Base-by-base conservation (phyloP, 1,140 invertebrate genomes). In the Ectropis grisescens region DNA sequence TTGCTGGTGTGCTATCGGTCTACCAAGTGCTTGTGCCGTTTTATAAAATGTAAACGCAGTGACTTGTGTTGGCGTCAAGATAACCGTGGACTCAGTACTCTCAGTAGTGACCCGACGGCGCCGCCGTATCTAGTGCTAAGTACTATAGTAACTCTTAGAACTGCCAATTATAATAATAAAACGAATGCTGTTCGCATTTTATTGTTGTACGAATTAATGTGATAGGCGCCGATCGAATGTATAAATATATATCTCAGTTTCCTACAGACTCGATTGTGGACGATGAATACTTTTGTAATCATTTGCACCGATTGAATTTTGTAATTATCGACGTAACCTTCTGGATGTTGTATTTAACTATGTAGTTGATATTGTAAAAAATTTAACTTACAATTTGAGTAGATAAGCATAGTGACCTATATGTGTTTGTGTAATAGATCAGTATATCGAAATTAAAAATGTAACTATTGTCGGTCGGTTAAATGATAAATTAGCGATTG, bases 341-440 rank as follows among this genome's bases (percentile, higher is more conserved):
- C 70, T 75, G 65, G 59, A 75, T 80, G 75, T 76, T 61, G 70
- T 78, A 74, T 75, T 72, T 76, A 71, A 65, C 53, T 74, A 47
- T 58, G 58, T 68, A 60, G 62, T 58, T 58, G 52, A 52, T 65
- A 70, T 62, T 72, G 62, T 76, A 76, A 68, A 74, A 65, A 69
- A 57, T 48, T 61, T 58, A 60, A 76, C 44, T 55, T 69, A 65
- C 68, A 64, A 69, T 62, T 68, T 48, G 45, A 67, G 65, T 74
- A 71, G 64, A 48, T 60, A 56, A 57, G 51, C 44, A 62, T 71
- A 72, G 54, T 31, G 58, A 58, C 45, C 29, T 61, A 59, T 70
- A 61, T 67, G 66, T 75, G 69, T 76, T 69, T 68, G 71, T 80
- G 75, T 68, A 75, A 76, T 76, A 80, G 68, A 57, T 65, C 47